Evolutionary conservation across 2,888 invertebrate species (phyloP).

Genomic region (Monopis laevigella): DNA sequence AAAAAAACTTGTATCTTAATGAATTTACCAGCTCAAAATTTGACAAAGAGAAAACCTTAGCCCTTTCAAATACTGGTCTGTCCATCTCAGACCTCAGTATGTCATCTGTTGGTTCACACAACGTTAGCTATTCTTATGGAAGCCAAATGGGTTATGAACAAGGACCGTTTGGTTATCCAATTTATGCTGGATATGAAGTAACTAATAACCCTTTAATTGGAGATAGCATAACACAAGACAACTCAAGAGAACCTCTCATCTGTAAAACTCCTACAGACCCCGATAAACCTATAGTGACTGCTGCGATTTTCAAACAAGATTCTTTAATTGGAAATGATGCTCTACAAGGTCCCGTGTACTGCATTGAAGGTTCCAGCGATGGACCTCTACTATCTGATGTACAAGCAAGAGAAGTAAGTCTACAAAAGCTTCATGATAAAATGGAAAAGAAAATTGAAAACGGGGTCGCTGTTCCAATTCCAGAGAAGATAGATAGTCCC

Average conservation of each 20-base stretch:
- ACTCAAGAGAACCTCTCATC: constrained; percentile 57
- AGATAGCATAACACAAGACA: constrained; percentile 45
- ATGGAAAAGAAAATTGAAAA: constrained; percentile 47
- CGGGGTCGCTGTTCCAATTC: constrained; percentile 39
- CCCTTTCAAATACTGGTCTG: constrained; percentile 76
- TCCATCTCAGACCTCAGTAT: constrained; percentile 84
- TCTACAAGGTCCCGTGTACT: constrained; percentile 52
- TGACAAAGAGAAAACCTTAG: constrained; percentile 51
- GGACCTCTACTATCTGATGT: constrained; percentile 60
- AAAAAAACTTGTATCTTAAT: constrained; percentile 32
- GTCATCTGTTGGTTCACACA: constrained; percentile 75
- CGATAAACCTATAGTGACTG: constrained; percentile 74
- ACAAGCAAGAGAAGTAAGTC: constrained; percentile 52
- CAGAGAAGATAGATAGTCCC: constrained; percentile 44
- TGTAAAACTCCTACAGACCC: constrained; percentile 57
- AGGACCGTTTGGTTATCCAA: constrained; percentile 75
- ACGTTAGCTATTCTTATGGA: constrained; percentile 81
- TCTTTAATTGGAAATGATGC: constrained; percentile 56
- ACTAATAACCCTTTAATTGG: constrained; percentile 37
- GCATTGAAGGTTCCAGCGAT: constrained; percentile 60
- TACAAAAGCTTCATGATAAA: constrained; percentile 51
- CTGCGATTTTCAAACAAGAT: constrained; percentile 75
- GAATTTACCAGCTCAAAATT: constrained; percentile 38
- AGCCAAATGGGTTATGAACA: constrained; percentile 81
- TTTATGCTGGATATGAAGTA: constrained; percentile 68